Base-by-base conservation (phyloP, 2,888 invertebrate genomes). In the Acanthosepion pharaonis region DNA sequence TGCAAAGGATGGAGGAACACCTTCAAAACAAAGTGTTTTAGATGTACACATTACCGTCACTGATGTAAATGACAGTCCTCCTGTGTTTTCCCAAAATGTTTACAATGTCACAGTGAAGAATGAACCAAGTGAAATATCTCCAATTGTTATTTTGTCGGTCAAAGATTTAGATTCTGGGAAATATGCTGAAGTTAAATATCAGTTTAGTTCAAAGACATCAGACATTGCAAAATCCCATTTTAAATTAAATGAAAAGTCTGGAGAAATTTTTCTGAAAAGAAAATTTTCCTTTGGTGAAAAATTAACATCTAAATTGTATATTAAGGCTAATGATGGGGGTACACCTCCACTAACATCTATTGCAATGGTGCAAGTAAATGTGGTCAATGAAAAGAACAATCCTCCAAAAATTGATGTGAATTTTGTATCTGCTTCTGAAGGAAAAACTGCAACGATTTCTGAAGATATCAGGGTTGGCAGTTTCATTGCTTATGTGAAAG, bases 381-480 rank as follows among this genome's bases (percentile, higher is more conserved):
- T 78, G n/a, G n/a, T 78, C 15, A 78, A 78, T 33, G 78, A 78
- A 78, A 78, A 33, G n/a, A 78, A 78, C 78, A 78, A 78, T 78
- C n/a, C 78, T n/a, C 78, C 78, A n/a, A 78, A 78, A 78, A 78
- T 78, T 33, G 78, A 78, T 78, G 78, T 78, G 78, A 78, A 78
- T 78, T 78, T 78, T 78, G 78, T 78, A 78, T 78, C 78, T n/a
- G 78, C 78, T n/a, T 78, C 78, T n/a, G 78, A 78, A 78, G 78
- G 78, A 78, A n/a, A 78, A 78, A 78, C 78, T 78, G 78, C 78
- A n/a, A 78, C 78, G n/a, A 78, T 78, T 33, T 78, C 78, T 15
- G 78, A 78, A 78, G 78, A 78, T 33, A 78, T 78, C n/a, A 78
- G 33, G n/a, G 78, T 78, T 33, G 78, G 78, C 33, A 78, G 78